A percentile compares a stretch with the other conserved stretches of the same genome.
These are phyloP conservation scores for Geopemphigus sp. DNA, from an alignment of 1,140 invertebrate species.

Conservation along the genomic window DNA sequence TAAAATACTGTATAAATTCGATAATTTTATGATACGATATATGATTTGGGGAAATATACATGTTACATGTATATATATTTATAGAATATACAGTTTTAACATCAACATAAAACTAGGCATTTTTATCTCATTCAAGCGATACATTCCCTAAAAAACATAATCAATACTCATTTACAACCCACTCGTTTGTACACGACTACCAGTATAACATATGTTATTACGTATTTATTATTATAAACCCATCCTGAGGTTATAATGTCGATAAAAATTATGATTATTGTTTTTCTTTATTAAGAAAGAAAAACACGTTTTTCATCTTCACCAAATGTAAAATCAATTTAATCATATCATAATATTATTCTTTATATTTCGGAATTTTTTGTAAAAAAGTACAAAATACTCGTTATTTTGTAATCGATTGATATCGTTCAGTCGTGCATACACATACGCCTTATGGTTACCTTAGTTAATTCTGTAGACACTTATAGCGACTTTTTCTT, in stretches of 20 bases:
- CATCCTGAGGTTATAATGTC: not conserved
- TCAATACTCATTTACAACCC: conserved; percentile 25
- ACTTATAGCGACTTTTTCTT: not conserved
- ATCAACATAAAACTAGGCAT: not conserved
- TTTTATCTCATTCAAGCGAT: conserved; percentile 11
- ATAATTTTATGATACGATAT: no score
- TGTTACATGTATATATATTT: no score
- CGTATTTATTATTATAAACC: conserved; percentile 16
- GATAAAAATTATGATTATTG: no score
- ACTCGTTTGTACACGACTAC: not conserved
- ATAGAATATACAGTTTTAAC: not conserved
- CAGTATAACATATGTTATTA: conserved; percentile 27
- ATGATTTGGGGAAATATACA: no score
- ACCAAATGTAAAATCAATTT: not conserved
- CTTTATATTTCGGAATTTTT: not conserved
- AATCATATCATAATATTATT: not conserved
- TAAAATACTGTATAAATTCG: no score
- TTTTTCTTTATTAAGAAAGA: no score
- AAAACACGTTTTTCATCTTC: not conserved
- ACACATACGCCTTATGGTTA: not conserved
- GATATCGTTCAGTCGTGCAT: not conserved
- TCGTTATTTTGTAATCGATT: no score
- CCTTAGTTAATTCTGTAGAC: no score
- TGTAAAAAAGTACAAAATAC: not conserved
- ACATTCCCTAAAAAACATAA: conserved; percentile 28